Evolutionary conservation across 2,888 invertebrate species (phyloP).

Genomic region (Clistopyga incitator): DNA sequence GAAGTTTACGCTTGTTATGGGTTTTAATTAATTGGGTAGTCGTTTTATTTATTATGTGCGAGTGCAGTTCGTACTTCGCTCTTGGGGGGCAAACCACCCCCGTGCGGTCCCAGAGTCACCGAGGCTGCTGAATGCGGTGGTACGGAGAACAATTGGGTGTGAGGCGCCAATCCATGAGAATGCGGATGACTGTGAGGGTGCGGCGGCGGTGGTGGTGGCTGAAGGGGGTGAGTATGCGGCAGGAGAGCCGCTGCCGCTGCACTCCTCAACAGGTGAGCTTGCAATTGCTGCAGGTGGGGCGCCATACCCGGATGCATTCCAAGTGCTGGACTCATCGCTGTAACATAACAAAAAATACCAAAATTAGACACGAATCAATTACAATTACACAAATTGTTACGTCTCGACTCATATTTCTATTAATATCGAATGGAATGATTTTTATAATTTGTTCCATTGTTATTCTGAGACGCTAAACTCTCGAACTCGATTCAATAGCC

Average conservation of each 20-base stretch:
- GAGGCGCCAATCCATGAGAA: conserved; percentile 79
- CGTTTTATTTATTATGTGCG: background rate
- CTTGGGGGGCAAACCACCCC: conserved; percentile 78
- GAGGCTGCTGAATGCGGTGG: conserved; percentile 80
- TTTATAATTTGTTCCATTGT: too few relatives aligned
- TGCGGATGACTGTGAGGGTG: conserved; percentile 78
- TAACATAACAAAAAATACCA: conserved; percentile 70
- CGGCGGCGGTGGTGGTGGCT: conserved; percentile 79
- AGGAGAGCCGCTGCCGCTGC: conserved; percentile 85
- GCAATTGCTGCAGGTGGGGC: conserved; percentile 90
- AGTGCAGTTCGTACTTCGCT: conserved; percentile 76
- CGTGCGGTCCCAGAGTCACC: conserved; percentile 77
- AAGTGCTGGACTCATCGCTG: conserved; percentile 94
- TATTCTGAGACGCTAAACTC: too few relatives aligned
- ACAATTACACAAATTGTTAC: background rate
- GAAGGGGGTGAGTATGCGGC: conserved; percentile 85
- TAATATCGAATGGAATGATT: too few relatives aligned
- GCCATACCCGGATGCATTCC: conserved; percentile 88
- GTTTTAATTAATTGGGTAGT: conserved; percentile 5
- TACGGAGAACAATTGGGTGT: conserved; percentile 81
- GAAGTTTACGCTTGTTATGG: background rate
- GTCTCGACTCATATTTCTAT: too few relatives aligned
- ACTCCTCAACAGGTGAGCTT: conserved; percentile 92
- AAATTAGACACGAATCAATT: conserved; percentile 1
- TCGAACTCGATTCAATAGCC: too few relatives aligned